These are phyloP conservation scores for Enteromius paludinosus DNA, from an alignment of 2,797 vertebrate species.

Conservation along the genomic window DNA sequence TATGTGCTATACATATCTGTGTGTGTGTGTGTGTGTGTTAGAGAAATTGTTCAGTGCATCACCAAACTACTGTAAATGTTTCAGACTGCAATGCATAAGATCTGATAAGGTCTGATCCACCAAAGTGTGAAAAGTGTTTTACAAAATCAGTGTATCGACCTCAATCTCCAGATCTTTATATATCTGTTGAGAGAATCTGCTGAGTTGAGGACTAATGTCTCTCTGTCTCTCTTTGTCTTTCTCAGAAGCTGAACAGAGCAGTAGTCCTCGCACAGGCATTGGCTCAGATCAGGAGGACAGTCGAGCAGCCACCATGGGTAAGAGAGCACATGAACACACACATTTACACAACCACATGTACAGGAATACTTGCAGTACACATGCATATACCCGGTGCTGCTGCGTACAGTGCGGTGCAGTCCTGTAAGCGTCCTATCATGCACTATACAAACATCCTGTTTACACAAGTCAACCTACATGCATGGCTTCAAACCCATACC, in stretches of 20 bases:
- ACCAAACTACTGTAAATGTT: neutral
- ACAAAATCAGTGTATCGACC: conserved; percentile 7
- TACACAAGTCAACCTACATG: conserved; percentile 53
- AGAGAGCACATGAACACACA: conserved; percentile 33
- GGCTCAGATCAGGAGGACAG: conserved; percentile 94
- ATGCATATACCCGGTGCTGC: conserved; percentile 7
- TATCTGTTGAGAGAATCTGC: conserved; percentile 36
- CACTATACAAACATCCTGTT: conserved; percentile 65
- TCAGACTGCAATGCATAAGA: neutral
- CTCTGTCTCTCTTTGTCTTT: conserved; percentile 32
- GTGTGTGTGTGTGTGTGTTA: no score
- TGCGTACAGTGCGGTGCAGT: conserved; percentile 46
- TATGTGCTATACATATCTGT: neutral
- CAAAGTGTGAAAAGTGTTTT: neutral
- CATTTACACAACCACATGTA: conserved; percentile 11
- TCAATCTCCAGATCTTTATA: neutral
- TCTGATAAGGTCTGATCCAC: neutral
- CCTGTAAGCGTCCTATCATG: conserved; percentile 42
- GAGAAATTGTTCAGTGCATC: neutral
- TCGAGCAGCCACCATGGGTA: conserved; percentile 90
- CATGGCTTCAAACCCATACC: conserved; percentile 47
- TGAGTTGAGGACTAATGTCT: conserved; percentile 20
- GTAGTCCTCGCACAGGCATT: conserved; percentile 89
- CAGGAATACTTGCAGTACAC: conserved; percentile 23
- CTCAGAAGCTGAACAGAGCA: conserved; percentile 90